Evolutionary conservation across 2,888 invertebrate species (phyloP).

Genomic region (Scaptomyza cyrtandrae): DNA sequence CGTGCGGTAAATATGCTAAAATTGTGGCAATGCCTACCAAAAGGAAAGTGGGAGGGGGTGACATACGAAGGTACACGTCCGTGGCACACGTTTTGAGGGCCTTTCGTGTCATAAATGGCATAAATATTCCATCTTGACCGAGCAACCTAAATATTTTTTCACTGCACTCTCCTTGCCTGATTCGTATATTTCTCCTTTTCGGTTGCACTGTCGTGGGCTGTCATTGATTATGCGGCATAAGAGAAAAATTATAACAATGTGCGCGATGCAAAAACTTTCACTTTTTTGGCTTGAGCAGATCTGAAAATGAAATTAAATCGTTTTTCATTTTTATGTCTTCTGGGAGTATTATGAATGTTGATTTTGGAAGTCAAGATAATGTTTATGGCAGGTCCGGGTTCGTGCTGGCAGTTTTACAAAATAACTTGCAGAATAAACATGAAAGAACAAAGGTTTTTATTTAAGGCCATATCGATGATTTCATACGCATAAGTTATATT

Average conservation of each 20-base stretch:
- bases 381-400: conserved; percentile 54
- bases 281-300: conserved; percentile 51
- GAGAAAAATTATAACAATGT: conserved; percentile 69
- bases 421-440: conserved; percentile 13
- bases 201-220: conserved; percentile 13
- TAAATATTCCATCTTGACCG: conserved; percentile 79
- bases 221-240: conserved; percentile 42
- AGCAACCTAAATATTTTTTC: conserved; percentile 73
- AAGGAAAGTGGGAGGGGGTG: neutral
- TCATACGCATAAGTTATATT: neutral
- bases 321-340: conserved; percentile 69
- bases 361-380: conserved; percentile 31
- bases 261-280: conserved; percentile 63
- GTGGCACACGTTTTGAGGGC: conserved; percentile 77
- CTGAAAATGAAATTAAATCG: conserved; percentile 76
- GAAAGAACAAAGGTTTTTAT: neutral
- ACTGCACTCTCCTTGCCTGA: conserved; percentile 15
- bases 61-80: conserved; percentile 33
- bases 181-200: neutral
- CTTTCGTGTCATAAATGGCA: conserved; percentile 80
- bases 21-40: conserved; percentile 49
- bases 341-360: conserved; percentile 12
- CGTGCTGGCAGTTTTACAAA: neutral
- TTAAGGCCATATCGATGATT: neutral
- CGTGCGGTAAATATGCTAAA: conserved; percentile 81